Evolutionary conservation across 1,140 invertebrate species (phyloP), one percentile per base, ranked within the genome.

Genomic region (Ylistrum balloti): DNA sequence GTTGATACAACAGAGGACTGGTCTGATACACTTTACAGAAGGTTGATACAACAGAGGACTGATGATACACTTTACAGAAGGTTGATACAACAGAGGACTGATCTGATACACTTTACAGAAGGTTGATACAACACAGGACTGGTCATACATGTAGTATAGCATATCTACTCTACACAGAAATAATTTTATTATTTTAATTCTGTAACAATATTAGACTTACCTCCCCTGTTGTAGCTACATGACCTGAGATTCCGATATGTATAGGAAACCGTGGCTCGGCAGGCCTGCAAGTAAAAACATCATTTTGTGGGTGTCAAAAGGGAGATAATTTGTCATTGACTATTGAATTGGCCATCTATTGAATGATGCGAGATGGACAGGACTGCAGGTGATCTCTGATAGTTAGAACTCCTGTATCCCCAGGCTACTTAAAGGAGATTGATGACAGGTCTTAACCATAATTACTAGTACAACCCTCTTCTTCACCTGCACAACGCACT

Each of bases 191-290:
- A 38, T 13, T 38, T 38, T 38, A 38, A 38, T 7, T 38, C 13
- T 38, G 35, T 7, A 38, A 7, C 13, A 38, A 38, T 17, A 45
- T 17, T 17, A 45, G 7, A 20, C 93, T 93, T 92, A 96, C 96
- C 96, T 98, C 98, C 17, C 98, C 98, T 95, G 98, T 99, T 94
- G 98, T 97, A 9, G 98, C 99, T 11, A 99, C 98, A 96, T 98
- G 98, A 7, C 99, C 98, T 0, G 99, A 98, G 93, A 99, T 99
- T 33, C 99, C 99, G 56, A 97, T 97, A 86, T 97, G 97, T 96
- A 97, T 97, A 0, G 98, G 98, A 96, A 99, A 96, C 32, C 95
- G 86, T 85, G 95, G 95, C 88, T 95, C 95, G 22, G 93, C 92
- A 22, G 93, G 93, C 88, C 95, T 95, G 89, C 32, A 94, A 92